Evolutionary conservation across 2,888 invertebrate genomes (phyloP).

Genomic region (Sericinus montela): DNA sequence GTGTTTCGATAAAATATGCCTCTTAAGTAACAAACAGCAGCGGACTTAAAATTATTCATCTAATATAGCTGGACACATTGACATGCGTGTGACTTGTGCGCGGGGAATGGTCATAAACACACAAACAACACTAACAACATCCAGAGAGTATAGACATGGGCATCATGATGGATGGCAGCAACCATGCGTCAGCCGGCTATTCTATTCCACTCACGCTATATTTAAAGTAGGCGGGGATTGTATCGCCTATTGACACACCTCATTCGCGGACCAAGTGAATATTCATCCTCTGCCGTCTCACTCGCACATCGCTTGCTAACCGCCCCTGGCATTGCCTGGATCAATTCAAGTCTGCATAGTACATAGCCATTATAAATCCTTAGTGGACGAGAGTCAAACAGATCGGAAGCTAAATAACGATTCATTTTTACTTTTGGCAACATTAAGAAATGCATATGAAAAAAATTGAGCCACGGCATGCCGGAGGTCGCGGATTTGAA

Average conservation of each 20-base stretch:
- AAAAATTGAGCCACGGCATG: no score
- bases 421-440: no score
- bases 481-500: no score
- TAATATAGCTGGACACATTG: no score
- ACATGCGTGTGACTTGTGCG: no score
- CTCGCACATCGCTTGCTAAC: slow-evolving; percentile 12
- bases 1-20: no score
- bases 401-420: no score
- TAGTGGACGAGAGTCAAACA: no score
- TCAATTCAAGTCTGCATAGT: not conserved
- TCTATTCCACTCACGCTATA: slow-evolving; percentile 29
- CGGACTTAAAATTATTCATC: no score
- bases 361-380: no score
- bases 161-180: slow-evolving; percentile 65
- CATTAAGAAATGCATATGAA: no score
- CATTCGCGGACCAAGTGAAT: slow-evolving; percentile 22
- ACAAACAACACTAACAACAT: not conserved
- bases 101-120: not conserved
- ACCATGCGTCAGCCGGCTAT: slow-evolving; percentile 58
- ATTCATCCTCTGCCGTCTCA: slow-evolving; percentile 9
- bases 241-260: slow-evolving; percentile 33
- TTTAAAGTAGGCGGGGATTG: slow-evolving; percentile 34
- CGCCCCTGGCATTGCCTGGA: slow-evolving; percentile 2
- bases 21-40: no score
- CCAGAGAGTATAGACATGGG: not conserved